Conservation (phyloP, 2,888 invertebrate genomes). For the Pasiphila rectangulata region DNA sequence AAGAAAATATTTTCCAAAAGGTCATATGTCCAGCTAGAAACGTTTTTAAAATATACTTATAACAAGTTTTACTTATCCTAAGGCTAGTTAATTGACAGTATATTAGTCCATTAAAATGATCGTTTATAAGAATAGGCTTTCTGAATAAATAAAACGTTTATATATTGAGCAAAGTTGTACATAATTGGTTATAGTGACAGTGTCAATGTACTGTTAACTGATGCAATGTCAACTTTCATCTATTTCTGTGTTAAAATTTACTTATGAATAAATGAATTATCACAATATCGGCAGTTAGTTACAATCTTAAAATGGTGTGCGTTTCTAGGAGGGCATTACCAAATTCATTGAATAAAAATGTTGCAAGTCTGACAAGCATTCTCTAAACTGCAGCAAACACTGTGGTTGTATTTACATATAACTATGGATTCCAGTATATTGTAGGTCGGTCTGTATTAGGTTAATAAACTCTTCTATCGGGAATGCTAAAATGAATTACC, state of each 20-base stretch:
- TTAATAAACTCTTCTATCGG: conserved; percentile 20
- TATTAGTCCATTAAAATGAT: conserved; percentile 31
- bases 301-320: conserved; percentile 23
- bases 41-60: conserved; percentile 29
- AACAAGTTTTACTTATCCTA: conserved; percentile 46
- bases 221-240: conserved; percentile 1
- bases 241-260: conserved; percentile 15
- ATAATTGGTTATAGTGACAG: conserved; percentile 1
- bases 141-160: conserved; percentile 12
- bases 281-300: conserved; percentile 49
- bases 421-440: conserved; percentile 16
- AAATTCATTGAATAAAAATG: neutral
- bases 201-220: neutral
- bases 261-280: conserved; percentile 35
- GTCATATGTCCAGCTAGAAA: conserved; percentile 26
- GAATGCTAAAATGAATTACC: conserved; percentile 22
- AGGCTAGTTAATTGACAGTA: conserved; percentile 57
- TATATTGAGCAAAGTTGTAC: conserved; percentile 23
- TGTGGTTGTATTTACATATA: conserved; percentile 24
- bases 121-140: conserved; percentile 16
- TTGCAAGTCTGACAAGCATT: conserved; percentile 20
- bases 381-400: conserved; percentile 19
- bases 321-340: conserved; percentile 24
- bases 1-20: conserved; percentile 11
- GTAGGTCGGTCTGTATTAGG: conserved; percentile 11